Percentiles rank a stretch among this genome's conserved stretches.
phyloP scores from a whole-genome alignment of 2,113 vertebrate species.

The Trinectes maculatus region DNA sequence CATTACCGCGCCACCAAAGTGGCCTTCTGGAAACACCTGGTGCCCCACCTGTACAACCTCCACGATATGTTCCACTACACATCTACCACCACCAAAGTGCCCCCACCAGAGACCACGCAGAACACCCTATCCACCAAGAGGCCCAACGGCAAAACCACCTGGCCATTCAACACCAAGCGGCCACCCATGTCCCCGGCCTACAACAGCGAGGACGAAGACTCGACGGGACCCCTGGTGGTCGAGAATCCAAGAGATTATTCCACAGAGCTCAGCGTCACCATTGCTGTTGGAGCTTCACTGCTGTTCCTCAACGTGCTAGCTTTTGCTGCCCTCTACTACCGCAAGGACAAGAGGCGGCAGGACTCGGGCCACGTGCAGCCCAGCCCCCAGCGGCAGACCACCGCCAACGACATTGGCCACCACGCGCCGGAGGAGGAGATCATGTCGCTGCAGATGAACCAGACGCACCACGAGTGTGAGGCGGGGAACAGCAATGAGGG shows the following conservation, averaged over 20 bases:
- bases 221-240: slow-evolving; percentile 87
- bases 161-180: slow-evolving; percentile 93
- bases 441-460: slow-evolving; percentile 95
- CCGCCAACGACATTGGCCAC: slow-evolving; percentile 88
- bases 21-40: slow-evolving; percentile 99
- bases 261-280: slow-evolving; percentile 98
- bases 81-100: slow-evolving; percentile 98
- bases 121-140: slow-evolving; percentile 94
- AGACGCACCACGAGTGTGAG: slow-evolving; percentile 93
- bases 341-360: slow-evolving; percentile 97
- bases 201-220: slow-evolving; percentile 91
- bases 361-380: slow-evolving; percentile 91
- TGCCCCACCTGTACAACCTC: slow-evolving; percentile 97
- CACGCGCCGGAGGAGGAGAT: slow-evolving; percentile 94
- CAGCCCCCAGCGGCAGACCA: slow-evolving; percentile 88
- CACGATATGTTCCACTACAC: slow-evolving; percentile 99
- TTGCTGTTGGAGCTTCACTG: slow-evolving; percentile 95
- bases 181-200: slow-evolving; percentile 94
- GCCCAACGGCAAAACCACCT: slow-evolving; percentile 90
- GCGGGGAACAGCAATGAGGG: slow-evolving; percentile 83
- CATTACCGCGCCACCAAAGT: slow-evolving; percentile 99
- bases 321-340: slow-evolving; percentile 97
- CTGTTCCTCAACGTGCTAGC: slow-evolving; percentile 98
- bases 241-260: slow-evolving; percentile 98
- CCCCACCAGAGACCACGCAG: slow-evolving; percentile 93